These are phyloP conservation scores for Drosophila sucinea DNA, from an alignment of 1,140 invertebrate species.

Conservation along the genomic window DNA sequence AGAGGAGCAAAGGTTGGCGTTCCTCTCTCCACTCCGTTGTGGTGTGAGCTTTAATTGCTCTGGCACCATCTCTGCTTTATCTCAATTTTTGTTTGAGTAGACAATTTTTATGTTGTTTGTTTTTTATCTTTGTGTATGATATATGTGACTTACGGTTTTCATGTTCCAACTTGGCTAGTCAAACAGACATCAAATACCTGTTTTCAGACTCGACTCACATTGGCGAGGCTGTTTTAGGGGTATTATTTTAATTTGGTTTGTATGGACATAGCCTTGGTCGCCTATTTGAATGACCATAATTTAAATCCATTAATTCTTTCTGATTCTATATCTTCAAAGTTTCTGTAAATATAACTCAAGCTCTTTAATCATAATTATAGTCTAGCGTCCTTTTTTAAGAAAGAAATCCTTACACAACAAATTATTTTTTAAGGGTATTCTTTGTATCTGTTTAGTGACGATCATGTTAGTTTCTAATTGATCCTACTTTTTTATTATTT, in stretches of 20 bases:
- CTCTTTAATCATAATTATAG: too few species aligned
- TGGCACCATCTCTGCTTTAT: conserved; percentile 37
- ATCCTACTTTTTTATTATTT: too few species aligned
- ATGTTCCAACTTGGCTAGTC: conserved; percentile 26
- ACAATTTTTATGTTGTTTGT: conserved; percentile 40
- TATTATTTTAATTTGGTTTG: conserved; percentile 18
- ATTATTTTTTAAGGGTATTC: too few species aligned
- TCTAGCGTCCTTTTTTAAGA: too few species aligned
- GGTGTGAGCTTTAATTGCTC: conserved; percentile 20
- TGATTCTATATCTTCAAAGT: background rate
- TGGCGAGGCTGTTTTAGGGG: conserved; percentile 15
- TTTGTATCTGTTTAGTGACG: too few species aligned
- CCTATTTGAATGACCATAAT: background rate
- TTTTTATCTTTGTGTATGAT: background rate
- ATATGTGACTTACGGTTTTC: background rate
- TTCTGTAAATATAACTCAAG: too few species aligned
- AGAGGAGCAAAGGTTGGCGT: background rate
- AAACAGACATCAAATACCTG: conserved; percentile 48
- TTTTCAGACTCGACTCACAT: conserved; percentile 16
- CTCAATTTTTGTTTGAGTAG: conserved; percentile 44
- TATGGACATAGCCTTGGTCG: background rate
- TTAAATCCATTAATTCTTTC: conserved; percentile 27
- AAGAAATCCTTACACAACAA: too few species aligned
- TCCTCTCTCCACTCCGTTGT: background rate
- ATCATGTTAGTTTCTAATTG: too few species aligned